Base-by-base conservation (phyloP, 2,888 invertebrate genomes). In the Argyresthia albistria region DNA sequence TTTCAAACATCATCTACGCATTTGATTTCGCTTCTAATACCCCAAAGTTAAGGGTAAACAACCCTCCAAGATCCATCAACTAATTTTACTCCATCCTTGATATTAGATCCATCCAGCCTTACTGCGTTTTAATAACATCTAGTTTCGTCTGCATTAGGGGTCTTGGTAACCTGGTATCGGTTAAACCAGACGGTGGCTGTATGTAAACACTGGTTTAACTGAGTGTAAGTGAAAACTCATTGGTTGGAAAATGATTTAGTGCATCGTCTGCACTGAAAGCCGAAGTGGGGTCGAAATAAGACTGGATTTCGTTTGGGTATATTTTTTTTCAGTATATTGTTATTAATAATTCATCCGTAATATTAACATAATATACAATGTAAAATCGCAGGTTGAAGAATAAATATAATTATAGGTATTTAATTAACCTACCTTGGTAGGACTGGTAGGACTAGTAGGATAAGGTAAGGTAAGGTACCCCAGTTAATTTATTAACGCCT, bases 161-260 rank as follows among this genome's bases (percentile, higher is more conserved):
- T 47, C 47, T 8, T 35, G 12, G 8, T 47, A 47, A 1, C 0
- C 8, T 47, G 47, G 47, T 47, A 10, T 1, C 14, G n/a, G 47
- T 12, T 35, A 12, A 12, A 37, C 49, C 49, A 8, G 49, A 50
- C 43, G 35, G 35, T 35, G 16, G 15, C 35, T 59, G 56, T 59
- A 62, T 56, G 60, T 59, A 60, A 59, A 65, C 63, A 63, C 58
- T 55, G 59, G 57, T 56, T 57, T 58, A 63, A 53, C 59, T 57
- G 53, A 58, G 59, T 61, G 60, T 61, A 59, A 66, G 61, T 61
- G 60, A 61, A 63, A 62, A 60, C 62, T 61, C 64, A 69, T 64
- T 64, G 60, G 60, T 59, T 59, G 60, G 62, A 65, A 69, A 69
- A 62, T 64, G 56, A 61, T 64, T 66, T 63, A 63, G 25, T 2